Conservation (phyloP, 1,140 invertebrate genomes). For the Ruditapes philippinarum region DNA sequence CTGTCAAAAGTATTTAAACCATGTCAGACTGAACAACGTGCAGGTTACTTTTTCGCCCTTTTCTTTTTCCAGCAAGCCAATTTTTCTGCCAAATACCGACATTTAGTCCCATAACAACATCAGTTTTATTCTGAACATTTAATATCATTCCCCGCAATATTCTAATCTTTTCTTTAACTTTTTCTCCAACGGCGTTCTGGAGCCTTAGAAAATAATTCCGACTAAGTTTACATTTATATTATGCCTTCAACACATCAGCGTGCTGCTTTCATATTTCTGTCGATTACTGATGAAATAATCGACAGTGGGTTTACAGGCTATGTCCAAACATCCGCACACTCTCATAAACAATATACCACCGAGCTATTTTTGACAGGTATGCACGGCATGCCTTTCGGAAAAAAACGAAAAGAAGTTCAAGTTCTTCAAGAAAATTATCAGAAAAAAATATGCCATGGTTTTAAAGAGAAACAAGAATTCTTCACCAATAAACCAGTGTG, state of each 20-base stretch:
- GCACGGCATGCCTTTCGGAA: background rate
- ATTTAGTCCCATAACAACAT: too few relatives aligned
- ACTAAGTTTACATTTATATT: background rate
- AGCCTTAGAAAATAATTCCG: background rate
- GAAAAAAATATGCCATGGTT: background rate
- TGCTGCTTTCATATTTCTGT: conserved; percentile 33
- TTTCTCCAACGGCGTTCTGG: too few relatives aligned
- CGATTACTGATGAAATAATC: background rate
- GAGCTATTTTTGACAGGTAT: conserved; percentile 29
- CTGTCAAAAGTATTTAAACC: too few relatives aligned
- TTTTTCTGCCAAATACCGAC: too few relatives aligned
- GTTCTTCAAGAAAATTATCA: background rate
- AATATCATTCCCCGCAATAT: too few relatives aligned
- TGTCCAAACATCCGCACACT: conserved; percentile 34
- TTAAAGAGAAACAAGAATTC: too few relatives aligned
- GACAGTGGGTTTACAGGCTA: background rate
- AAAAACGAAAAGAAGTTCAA: background rate
- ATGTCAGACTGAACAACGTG: too few relatives aligned
- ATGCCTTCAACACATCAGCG: background rate
- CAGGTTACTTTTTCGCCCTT: too few relatives aligned
- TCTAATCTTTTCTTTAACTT: too few relatives aligned
- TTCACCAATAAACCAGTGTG: too few relatives aligned
- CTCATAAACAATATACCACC: conserved; percentile 8
- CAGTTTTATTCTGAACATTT: too few relatives aligned
- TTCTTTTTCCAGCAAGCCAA: too few relatives aligned